Evolutionary conservation across 2,797 vertebrate species (phyloP).

Genomic region (Otolemur crassicaudatus): DNA sequence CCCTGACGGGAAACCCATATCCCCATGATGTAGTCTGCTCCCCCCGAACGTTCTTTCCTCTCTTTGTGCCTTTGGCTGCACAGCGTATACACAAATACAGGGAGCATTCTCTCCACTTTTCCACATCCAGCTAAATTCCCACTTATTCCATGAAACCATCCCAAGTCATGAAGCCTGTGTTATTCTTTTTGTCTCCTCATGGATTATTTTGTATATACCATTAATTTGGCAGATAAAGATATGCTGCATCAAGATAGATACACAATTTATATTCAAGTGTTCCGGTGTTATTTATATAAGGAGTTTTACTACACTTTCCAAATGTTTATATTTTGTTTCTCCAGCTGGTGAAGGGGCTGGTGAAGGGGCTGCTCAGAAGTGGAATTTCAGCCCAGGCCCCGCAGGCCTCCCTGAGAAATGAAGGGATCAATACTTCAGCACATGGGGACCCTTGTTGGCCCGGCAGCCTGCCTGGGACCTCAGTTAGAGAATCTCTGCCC

Average conservation of each 20-base stretch:
- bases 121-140: not conserved
- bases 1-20: not conserved
- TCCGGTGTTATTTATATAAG: not conserved
- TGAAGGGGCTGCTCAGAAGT: not conserved
- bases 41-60: not conserved
- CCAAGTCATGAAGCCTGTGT: not conserved
- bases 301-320: not conserved
- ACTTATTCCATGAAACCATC: not conserved
- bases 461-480: not conserved
- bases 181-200: not conserved
- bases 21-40: rapidly evolving
- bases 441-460: not conserved
- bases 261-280: not conserved
- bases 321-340: conserved; percentile 2
- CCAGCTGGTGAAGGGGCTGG: not conserved
- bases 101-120: not conserved
- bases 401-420: not conserved
- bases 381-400: not conserved
- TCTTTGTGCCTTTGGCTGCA: not conserved
- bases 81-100: no score
- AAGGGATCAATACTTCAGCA: not conserved
- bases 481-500: not conserved
- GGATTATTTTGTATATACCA: not conserved
- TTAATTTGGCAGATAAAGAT: not conserved
- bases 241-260: not conserved